Conservation (phyloP, 2,113 vertebrate species). For the Protomyctophum bolini region DNA sequence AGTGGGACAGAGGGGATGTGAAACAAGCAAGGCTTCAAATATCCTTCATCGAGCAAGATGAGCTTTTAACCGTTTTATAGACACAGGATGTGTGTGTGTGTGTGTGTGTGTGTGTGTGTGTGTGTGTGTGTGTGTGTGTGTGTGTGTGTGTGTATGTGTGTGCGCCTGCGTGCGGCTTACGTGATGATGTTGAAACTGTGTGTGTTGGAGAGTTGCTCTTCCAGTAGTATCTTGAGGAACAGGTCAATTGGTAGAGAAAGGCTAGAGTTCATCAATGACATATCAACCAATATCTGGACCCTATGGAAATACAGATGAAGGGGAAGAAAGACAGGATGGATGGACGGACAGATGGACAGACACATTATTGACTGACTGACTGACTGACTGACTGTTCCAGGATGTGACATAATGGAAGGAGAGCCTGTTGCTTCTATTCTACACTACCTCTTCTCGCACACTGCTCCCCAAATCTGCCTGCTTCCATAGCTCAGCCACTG, state of each 20-base stretch:
- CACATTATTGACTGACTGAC: no score
- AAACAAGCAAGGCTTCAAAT: neutral
- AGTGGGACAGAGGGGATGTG: constrained; percentile 8
- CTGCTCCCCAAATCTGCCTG: neutral
- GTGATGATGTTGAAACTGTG: neutral
- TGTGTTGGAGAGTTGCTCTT: constrained; percentile 1
- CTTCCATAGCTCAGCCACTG: neutral
- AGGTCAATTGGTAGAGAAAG: neutral
- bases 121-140: constrained; percentile 4
- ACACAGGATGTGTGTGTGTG: neutral
- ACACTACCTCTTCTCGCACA: constrained; percentile 9
- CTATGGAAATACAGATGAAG: neutral
- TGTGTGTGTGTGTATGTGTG: neutral
- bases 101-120: neutral
- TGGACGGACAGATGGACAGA: no score
- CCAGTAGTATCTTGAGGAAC: neutral
- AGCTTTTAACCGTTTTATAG: neutral
- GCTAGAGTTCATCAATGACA: constrained; percentile 1
- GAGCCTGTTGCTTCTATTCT: neutral
- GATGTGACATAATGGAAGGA: neutral
- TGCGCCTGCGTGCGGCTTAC: neutral
- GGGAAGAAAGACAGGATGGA: no score
- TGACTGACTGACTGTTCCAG: no score
- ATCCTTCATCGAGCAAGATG: neutral
- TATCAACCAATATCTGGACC: neutral